Evolutionary conservation across 2,888 invertebrate species (phyloP).

Genomic region (Nephrotoma guestfalica): DNA sequence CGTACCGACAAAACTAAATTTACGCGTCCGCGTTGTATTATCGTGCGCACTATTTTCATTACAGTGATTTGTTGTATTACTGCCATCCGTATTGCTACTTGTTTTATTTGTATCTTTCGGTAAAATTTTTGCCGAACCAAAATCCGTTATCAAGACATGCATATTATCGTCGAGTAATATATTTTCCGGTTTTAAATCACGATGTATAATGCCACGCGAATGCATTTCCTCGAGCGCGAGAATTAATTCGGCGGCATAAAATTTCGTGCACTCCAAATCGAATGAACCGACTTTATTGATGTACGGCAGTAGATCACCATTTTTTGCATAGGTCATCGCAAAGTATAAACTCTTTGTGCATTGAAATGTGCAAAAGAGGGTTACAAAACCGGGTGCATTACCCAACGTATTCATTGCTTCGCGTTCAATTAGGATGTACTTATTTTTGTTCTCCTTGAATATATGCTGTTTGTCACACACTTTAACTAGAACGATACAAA

Average conservation of each 20-base stretch:
- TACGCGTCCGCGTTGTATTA: conserved; percentile 1
- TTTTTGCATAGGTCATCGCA: conserved; percentile 86
- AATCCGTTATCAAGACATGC: conserved; percentile 94
- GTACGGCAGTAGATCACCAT: conserved; percentile 86
- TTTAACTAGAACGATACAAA: conserved; percentile 56
- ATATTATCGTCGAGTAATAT: conserved; percentile 88
- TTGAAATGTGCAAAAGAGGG: conserved; percentile 93
- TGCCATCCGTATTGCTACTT: conserved; percentile 9
- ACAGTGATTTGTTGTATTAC: conserved; percentile 9
- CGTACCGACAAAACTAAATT: conserved; percentile 83
- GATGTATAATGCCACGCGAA: conserved; percentile 75
- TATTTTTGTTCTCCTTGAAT: conserved; percentile 80
- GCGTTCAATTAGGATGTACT: conserved; percentile 87
- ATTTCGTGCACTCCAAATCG: conserved; percentile 74
- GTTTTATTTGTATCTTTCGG: conserved; percentile 19
- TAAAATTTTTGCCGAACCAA: conserved; percentile 87
- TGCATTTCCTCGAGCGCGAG: conserved; percentile 86
- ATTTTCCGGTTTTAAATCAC: conserved; percentile 95
- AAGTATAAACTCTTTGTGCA: conserved; percentile 85
- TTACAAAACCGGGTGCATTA: conserved; percentile 77
- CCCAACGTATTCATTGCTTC: conserved; percentile 80
- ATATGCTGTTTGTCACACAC: conserved; percentile 94
- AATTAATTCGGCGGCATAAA: conserved; percentile 89
- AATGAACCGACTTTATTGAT: conserved; percentile 84
- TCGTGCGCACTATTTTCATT: conserved; percentile 16